Percentiles rank a stretch among this genome's conserved stretches.
phyloP scores from a whole-genome alignment of 2,797 vertebrate species.

The Propithecus deckenii region DNA sequence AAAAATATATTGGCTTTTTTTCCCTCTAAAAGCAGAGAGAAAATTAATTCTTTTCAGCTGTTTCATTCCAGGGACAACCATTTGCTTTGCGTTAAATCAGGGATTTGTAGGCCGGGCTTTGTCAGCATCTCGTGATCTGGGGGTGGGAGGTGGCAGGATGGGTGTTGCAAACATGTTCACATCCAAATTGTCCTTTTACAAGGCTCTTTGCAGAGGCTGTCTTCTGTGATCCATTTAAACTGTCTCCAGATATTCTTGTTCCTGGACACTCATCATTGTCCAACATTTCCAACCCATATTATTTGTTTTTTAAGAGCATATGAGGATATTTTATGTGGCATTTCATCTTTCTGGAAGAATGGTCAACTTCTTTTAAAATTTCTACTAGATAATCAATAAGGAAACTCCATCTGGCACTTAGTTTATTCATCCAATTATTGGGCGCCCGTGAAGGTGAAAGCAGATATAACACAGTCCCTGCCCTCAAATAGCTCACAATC shows the following conservation, averaged over 20 bases:
- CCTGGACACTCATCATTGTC: background rate
- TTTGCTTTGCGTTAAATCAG: constrained; percentile 65
- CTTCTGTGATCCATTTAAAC: constrained; percentile 30
- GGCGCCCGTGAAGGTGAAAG: background rate
- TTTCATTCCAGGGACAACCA: constrained; percentile 47
- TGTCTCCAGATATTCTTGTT: constrained; percentile 29
- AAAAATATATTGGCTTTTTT: constrained; percentile 59
- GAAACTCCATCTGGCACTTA: background rate
- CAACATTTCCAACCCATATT: constrained; percentile 16
- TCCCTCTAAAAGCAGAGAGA: constrained; percentile 53
- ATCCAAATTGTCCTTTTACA: constrained; percentile 11
- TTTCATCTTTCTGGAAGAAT: constrained; percentile 17
- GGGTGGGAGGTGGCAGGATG: background rate
- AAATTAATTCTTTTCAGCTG: constrained; percentile 76
- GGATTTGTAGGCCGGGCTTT: constrained; percentile 24
- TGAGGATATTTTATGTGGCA: constrained; percentile 10
- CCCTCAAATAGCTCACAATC: background rate
- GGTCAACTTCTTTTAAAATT: constrained; percentile 14
- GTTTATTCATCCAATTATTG: background rate
- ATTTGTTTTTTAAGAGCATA: constrained; percentile 6
- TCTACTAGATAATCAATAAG: constrained; percentile 22
- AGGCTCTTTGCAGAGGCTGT: background rate
- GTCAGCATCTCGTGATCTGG: constrained; percentile 53
- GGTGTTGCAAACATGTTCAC: constrained; percentile 46
- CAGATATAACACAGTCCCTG: background rate